Evolutionary conservation across 2,888 invertebrate genomes (phyloP).

Genomic region (Baronia brevicornis): DNA sequence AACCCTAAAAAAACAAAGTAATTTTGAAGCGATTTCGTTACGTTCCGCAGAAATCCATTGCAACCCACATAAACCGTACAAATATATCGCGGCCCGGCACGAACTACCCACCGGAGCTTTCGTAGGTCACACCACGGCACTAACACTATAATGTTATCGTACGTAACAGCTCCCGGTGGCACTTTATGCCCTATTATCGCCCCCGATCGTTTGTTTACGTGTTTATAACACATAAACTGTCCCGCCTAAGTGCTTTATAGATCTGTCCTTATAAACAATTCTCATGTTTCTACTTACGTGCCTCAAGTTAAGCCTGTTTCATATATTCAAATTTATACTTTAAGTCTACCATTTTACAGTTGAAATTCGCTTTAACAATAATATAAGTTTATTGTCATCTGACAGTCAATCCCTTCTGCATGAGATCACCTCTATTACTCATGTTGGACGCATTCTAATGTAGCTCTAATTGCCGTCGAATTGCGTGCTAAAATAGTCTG

Average conservation of each 20-base stretch:
- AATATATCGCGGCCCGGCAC: slow-evolving; percentile 6
- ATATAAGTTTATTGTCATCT: not conserved
- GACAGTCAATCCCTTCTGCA: too few species aligned
- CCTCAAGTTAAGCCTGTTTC: slow-evolving; percentile 2
- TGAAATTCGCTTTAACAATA: not conserved
- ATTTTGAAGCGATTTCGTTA: too few species aligned
- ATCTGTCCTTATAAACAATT: slow-evolving; percentile 19
- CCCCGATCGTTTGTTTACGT: slow-evolving; percentile 45
- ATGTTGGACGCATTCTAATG: too few species aligned
- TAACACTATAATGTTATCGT: slow-evolving; percentile 16
- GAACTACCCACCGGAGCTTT: slow-evolving; percentile 3
- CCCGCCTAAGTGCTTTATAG: slow-evolving; percentile 39
- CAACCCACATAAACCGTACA: slow-evolving; percentile 5
- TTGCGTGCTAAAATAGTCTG: too few species aligned
- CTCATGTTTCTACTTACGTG: not conserved
- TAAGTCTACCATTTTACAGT: not conserved
- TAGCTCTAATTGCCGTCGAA: too few species aligned
- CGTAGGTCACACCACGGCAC: not conserved
- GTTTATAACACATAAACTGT: slow-evolving; percentile 37
- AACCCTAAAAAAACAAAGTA: too few species aligned
- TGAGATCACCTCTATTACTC: too few species aligned
- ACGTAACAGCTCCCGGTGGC: slow-evolving; percentile 12
- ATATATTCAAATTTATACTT: not conserved
- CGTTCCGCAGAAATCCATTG: too few species aligned
- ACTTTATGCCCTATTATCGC: slow-evolving; percentile 31